Conservation (phyloP, 1,140 invertebrate genomes). For the Acyrthosiphon pisum region DNA sequence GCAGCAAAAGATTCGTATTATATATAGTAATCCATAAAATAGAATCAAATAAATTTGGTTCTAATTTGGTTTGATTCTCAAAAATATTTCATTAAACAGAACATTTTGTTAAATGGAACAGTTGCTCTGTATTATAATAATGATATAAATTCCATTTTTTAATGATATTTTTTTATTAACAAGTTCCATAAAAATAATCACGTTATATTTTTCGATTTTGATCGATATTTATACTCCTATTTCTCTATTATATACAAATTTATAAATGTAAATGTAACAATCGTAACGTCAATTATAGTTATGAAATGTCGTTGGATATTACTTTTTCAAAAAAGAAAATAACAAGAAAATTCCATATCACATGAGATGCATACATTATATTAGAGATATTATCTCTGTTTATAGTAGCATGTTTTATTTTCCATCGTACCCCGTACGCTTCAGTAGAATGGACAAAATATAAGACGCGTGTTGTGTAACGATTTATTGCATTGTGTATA, state of each 20-base stretch:
- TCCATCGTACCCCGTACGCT: neutral
- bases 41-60: too few relatives aligned
- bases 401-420: neutral
- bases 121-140: too few relatives aligned
- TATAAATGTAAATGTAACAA: neutral
- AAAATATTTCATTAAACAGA: too few relatives aligned
- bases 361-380: neutral
- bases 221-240: neutral
- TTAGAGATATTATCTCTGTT: neutral
- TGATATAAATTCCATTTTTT: too few relatives aligned
- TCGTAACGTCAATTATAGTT: neutral
- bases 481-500: slow-evolving; percentile 27
- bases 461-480: neutral
- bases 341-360: neutral
- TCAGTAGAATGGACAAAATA: neutral
- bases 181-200: neutral
- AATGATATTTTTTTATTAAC: too few relatives aligned
- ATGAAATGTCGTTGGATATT: too few relatives aligned
- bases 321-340: neutral
- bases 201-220: neutral
- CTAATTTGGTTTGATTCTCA: too few relatives aligned
- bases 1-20: too few relatives aligned
- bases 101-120: too few relatives aligned
- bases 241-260: neutral
- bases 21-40: too few relatives aligned